A percentile compares a stretch with the other conserved stretches of the same genome.
Conservation (phyloP, 2,888 invertebrate species). For the Lumbricus terrestris region DNA sequence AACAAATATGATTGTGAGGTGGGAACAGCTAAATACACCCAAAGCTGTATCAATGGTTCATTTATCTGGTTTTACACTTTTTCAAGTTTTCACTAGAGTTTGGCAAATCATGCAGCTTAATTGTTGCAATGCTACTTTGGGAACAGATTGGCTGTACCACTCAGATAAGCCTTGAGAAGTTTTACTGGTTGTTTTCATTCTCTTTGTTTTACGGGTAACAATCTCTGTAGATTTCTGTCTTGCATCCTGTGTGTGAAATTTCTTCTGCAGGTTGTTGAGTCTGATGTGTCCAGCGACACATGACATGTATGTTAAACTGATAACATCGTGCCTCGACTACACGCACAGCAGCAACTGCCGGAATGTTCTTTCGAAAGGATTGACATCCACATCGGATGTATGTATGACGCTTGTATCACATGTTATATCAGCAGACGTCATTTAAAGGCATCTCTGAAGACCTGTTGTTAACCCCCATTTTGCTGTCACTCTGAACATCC, state of each 20-base stretch:
- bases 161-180: too few species aligned
- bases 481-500: background rate
- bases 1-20: too few species aligned
- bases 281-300: constrained; percentile 77
- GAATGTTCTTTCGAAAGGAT: constrained; percentile 63
- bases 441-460: background rate
- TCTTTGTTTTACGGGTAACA: background rate
- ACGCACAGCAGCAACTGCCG: constrained; percentile 69
- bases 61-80: background rate
- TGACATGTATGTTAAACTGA: constrained; percentile 88
- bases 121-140: background rate
- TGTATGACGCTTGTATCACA: constrained; percentile 13
- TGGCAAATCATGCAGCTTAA: background rate
- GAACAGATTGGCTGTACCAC: background rate
- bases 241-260: background rate
- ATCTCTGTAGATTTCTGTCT: background rate
- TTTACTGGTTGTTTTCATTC: too few species aligned
- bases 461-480: background rate
- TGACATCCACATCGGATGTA: constrained; percentile 63
- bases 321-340: constrained; percentile 88
- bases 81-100: background rate
- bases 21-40: too few species aligned
- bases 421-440: background rate
- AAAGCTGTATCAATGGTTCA: too few species aligned
- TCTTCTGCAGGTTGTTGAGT: constrained; percentile 64